Evolutionary conservation across 2,113 vertebrate genomes (phyloP), one percentile per base, ranked within the genome.

Genomic region (Strigops habroptila): DNA sequence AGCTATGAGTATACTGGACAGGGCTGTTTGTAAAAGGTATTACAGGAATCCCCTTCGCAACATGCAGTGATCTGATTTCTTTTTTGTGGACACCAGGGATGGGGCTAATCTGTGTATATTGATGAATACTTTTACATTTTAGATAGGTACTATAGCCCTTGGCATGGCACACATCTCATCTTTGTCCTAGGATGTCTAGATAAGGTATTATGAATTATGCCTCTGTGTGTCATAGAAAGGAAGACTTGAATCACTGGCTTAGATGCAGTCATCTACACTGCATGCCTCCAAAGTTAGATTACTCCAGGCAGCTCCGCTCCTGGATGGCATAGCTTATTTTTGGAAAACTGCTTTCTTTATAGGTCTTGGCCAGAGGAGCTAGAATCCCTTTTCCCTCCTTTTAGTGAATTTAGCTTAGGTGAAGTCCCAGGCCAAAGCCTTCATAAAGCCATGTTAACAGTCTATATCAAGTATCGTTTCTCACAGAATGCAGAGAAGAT

Each of bases 381-480:
- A 53, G 21, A 68, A 83, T 91, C 10, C 35, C 3, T 73, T 69
- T 95, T 39, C 19, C 7, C 33, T 76, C 18, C 65, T 51, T 91
- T 39, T 52, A 48, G 53, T 82, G 68, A 46, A 30, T 82, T 89
- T 78, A 90, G 22, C 33, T 77, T 49, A 82, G 28, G 31, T 78
- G 64, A 91, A 94, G 43, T 88, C 44, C 16, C 15, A 51, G 35
- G 28, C 23, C 21, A 92, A 74, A 81, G 31, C 62, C 41, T 82
- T 82, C 27, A 74, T 30, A 41, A 77, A 91, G 88, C 67, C 14
- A 7, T 7, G 2, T 41, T 86, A 68, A 27, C 14, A 31, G 13
- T 74, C 62, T 82, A 7, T 76, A 85, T 60, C 37, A 70, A 91
- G 52, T 28, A 79, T 79, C 70, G n/a, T 82, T 96, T 90, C 48